These are phyloP conservation scores for Dolichoris vasculosae DNA, from an alignment of 1,140 invertebrate genomes.

Conservation along the genomic window DNA sequence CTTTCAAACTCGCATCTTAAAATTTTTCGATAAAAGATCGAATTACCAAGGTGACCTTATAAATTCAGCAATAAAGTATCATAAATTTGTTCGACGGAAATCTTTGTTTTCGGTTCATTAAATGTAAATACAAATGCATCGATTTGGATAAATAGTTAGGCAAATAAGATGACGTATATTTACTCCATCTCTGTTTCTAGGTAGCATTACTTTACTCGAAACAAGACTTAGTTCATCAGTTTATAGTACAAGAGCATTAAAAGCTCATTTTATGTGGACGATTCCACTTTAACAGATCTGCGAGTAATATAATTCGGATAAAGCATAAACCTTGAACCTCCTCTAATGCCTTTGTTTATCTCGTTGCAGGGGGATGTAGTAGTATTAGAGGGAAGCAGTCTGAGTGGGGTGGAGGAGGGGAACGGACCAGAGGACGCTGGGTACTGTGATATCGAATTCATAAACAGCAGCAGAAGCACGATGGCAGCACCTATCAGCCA, in stretches of 20 bases:
- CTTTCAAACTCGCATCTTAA: no score
- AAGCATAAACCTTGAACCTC: slow-evolving; percentile 13
- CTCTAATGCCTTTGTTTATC: slow-evolving; percentile 24
- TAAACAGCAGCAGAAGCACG: slow-evolving; percentile 70
- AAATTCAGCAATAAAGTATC: no score
- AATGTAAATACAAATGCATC: not conserved
- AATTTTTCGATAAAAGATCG: no score
- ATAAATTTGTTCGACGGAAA: no score
- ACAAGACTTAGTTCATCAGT: not conserved
- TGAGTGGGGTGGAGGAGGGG: slow-evolving; percentile 74
- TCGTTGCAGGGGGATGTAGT: slow-evolving; percentile 73
- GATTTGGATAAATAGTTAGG: not conserved
- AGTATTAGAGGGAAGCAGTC: slow-evolving; percentile 75
- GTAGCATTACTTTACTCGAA: not conserved
- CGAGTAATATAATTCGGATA: not conserved
- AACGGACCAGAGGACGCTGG: slow-evolving; percentile 72
- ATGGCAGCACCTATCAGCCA: slow-evolving; percentile 74
- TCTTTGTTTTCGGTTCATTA: no score
- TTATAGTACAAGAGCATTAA: not conserved
- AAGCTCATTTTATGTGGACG: not conserved
- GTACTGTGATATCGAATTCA: slow-evolving; percentile 76
- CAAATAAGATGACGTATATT: no score
- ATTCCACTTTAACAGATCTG: not conserved
- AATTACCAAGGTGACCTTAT: no score
- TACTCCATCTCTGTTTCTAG: not conserved